phyloP scores from a whole-genome alignment of 2,888 invertebrate species.

The Adelognathus sp. region DNA sequence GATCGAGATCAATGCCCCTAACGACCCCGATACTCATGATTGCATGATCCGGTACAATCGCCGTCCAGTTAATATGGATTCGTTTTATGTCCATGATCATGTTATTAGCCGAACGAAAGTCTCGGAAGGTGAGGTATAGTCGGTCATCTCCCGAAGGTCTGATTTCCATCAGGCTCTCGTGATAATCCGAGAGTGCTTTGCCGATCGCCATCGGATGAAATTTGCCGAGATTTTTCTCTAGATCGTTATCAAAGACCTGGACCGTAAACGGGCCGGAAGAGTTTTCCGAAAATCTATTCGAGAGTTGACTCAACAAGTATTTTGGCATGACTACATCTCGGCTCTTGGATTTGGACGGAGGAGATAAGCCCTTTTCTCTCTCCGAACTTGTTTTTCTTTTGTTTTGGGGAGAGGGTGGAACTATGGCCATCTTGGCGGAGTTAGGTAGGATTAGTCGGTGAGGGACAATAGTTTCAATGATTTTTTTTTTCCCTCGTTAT shows the following conservation, averaged over 20 bases:
- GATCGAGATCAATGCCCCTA: not conserved
- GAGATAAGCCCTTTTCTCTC: not conserved
- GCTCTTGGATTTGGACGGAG: not conserved
- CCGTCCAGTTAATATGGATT: constrained; percentile 5
- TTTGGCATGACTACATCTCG: not conserved
- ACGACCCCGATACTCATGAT: not conserved
- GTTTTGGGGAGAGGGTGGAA: not conserved
- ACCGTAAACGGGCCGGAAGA: not conserved
- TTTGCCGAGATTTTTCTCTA: not conserved
- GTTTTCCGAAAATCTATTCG: not conserved
- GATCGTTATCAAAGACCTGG: not conserved
- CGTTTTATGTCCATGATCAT: not conserved
- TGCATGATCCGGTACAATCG: not conserved
- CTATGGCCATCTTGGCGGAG: no score
- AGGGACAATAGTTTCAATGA: no score
- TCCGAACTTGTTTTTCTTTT: not conserved
- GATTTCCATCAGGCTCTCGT: not conserved
- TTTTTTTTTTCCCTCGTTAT: no score
- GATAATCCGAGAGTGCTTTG: not conserved
- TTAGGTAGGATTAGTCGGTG: no score
- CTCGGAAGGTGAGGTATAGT: not conserved
- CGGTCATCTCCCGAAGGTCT: not conserved
- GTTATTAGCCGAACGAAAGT: not conserved
- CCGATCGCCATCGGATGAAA: constrained; percentile 1
- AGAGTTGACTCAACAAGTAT: not conserved